Percentiles rank a stretch among this genome's conserved stretches.
phyloP scores from a whole-genome alignment of 2,797 vertebrate genomes.

The Geotrypetes seraphini region DNA sequence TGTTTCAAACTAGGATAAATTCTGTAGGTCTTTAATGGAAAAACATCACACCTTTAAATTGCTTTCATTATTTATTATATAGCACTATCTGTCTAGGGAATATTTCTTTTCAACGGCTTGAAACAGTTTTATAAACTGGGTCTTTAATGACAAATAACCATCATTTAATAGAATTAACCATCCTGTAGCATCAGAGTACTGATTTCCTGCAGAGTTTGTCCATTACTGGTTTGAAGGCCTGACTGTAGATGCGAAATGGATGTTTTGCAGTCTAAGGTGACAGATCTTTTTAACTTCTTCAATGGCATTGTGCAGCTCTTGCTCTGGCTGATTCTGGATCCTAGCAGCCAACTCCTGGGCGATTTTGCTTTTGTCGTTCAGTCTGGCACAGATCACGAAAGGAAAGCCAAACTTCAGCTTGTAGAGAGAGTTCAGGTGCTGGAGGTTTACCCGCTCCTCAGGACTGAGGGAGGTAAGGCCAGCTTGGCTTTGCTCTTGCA shows the following conservation, averaged over 20 bases:
- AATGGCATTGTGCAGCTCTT: conserved; percentile 50
- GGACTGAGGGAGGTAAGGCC: conserved; percentile 48
- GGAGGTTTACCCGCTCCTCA: conserved; percentile 31
- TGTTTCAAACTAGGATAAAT: too few relatives aligned
- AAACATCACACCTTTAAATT: too few relatives aligned
- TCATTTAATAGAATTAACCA: too few relatives aligned
- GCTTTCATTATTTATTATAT: too few relatives aligned
- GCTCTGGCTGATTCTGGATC: conserved; percentile 19
- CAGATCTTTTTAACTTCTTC: conserved; percentile 73
- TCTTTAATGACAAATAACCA: too few relatives aligned
- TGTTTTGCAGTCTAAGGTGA: conserved; percentile 47
- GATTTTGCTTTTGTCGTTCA: conserved; percentile 44
- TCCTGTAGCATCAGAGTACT: too few relatives aligned
- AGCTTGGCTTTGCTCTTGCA: conserved; percentile 52
- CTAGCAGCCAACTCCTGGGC: conserved; percentile 45
- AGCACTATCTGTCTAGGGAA: too few relatives aligned
- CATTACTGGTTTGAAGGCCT: not conserved
- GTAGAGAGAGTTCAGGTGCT: conserved; percentile 56
- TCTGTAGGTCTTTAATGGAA: too few relatives aligned
- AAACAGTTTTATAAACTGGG: too few relatives aligned
- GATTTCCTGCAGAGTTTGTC: too few relatives aligned
- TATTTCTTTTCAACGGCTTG: too few relatives aligned
- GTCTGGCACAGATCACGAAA: conserved; percentile 67
- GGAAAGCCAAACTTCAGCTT: conserved; percentile 67
- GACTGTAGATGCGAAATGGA: conserved; percentile 1